These are phyloP conservation scores for Zingel zingel DNA, from an alignment of 2,113 vertebrate species.

Conservation along the genomic window DNA sequence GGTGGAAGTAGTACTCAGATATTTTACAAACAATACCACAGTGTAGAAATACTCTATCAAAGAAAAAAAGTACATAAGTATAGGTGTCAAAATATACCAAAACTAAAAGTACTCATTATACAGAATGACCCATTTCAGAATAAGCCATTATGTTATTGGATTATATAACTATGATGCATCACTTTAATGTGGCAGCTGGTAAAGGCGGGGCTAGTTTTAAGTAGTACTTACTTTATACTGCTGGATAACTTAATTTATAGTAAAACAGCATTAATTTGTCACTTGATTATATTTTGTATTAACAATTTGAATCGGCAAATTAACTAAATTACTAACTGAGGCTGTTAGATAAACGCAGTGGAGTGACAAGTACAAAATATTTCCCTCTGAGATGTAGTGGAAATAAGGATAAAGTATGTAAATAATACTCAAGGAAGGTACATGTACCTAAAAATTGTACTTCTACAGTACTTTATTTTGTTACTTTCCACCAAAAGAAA, in stretches of 20 bases:
- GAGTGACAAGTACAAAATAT: background rate
- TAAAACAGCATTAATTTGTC: background rate
- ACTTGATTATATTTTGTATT: background rate
- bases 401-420: background rate
- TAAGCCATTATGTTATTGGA: background rate
- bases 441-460: no score
- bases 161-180: background rate
- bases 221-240: background rate
- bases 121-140: constrained; percentile 1
- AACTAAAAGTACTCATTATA: no score
- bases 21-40: background rate
- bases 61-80: background rate
- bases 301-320: background rate
- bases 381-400: background rate
- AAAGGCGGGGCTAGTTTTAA: background rate
- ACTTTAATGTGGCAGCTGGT: background rate
- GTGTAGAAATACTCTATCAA: background rate
- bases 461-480: background rate
- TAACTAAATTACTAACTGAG: no score
- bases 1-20: background rate
- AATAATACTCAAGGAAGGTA: background rate
- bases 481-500: background rate
- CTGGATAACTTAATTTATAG: background rate
- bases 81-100: background rate
- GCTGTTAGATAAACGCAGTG: background rate